Base-by-base conservation (phyloP, 2,888 invertebrate genomes). In the Oscheius sp. region DNA sequence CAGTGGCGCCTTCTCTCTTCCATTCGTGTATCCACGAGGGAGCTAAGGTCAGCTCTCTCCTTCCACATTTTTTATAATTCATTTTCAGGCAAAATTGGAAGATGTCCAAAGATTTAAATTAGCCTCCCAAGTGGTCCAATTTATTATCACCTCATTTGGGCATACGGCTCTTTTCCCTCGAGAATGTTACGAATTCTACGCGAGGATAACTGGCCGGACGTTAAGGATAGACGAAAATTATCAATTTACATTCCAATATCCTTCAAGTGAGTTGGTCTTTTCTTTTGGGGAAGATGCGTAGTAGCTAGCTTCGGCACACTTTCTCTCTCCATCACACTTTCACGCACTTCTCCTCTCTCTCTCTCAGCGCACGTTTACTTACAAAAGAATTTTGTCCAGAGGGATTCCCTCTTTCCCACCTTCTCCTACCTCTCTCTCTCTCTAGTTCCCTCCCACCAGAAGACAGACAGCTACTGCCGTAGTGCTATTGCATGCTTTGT, bases 1-100 rank as follows among this genome's bases (percentile, higher is more conserved):
- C 94, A 45, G 95, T 95, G 57, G 95, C 95, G 65, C 95, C 95
- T 25, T 95, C 94, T 82, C 94, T 96, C 89, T 95, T 96, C 90
- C 95, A 95, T 89, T 93, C 93, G 80, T 95, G 95, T 89, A 94
- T 95, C 85, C 93, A 93, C 85, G 94, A 94, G 88, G 95, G 94
- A 75, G 78, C 83, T 65, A 93, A 94, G 89, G 86, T 86, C 45
- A 69, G 72, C 17, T 27, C 15, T 42, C 6, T 29, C 25, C 48
- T 37, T 55, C 34, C 34, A 3, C 33, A 8, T 12, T 58, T 15
- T 58, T 23, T 17, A 23, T 23, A 15, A 5, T 34, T 15, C 10
- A 0, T 45, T 75, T 79, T 45, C 92, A 93, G 57, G 95, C 95
- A 73, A 93, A 93, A 88, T 93, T 95, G 93, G 94, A 95, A 89